Conservation (phyloP, 1,140 invertebrate genomes). For the Cephus cinctus region DNA sequence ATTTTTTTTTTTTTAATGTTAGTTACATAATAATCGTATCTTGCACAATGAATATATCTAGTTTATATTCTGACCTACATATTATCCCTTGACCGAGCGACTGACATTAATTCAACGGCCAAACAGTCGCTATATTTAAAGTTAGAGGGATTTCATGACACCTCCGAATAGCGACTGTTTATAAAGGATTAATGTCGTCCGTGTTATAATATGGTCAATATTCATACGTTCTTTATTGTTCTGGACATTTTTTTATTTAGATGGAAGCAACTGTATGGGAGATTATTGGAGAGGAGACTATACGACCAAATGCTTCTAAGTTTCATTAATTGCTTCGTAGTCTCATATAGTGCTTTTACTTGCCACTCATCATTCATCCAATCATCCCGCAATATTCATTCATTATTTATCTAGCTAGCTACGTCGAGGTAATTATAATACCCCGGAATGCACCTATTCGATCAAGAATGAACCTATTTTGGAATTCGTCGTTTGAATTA, state of each 20-base stretch:
- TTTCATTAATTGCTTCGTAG: constrained; percentile 53
- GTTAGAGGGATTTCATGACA: too few relatives aligned
- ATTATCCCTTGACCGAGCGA: background rate
- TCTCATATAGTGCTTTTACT: constrained; percentile 51
- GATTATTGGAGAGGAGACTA: constrained; percentile 50
- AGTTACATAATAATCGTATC: background rate
- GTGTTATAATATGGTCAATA: background rate
- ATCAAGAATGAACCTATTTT: constrained; percentile 2
- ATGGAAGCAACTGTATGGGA: constrained; percentile 57
- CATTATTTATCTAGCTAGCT: constrained; percentile 46
- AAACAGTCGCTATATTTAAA: background rate
- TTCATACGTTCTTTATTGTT: constrained; percentile 13
- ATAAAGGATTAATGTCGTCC: background rate
- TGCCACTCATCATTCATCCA: constrained; percentile 44
- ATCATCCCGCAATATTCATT: constrained; percentile 48
- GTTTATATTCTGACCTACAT: background rate
- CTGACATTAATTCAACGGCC: background rate
- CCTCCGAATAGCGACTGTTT: background rate
- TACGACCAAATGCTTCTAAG: constrained; percentile 50
- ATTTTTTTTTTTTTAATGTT: background rate
- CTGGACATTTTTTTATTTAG: constrained; percentile 48
- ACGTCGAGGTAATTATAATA: constrained; percentile 51
- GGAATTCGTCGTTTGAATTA: too few relatives aligned
- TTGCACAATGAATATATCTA: background rate
- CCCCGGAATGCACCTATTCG: constrained; percentile 7